Evolutionary conservation across 2,888 invertebrate species (phyloP), one percentile per base, ranked within the genome.

Genomic region (Scaptomyza caliginosa): DNA sequence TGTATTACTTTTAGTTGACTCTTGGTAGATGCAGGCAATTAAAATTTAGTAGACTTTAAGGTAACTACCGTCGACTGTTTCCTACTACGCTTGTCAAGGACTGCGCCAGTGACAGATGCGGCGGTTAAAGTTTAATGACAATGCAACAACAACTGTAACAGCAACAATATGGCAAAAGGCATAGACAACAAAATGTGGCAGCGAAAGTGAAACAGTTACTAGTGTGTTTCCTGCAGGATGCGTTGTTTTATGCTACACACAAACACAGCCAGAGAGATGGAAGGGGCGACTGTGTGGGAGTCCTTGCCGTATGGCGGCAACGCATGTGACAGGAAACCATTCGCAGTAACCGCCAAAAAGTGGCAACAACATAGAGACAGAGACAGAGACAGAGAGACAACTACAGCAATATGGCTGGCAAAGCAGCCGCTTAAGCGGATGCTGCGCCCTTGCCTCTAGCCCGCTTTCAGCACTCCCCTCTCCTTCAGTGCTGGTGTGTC

Each of bases 331-430:
- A 83, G 83, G 83, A 83, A 83, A 82, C 80, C 77, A 73, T 76
- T 81, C 81, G 64, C 85, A 60, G 75, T 67, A 68, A 85, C 83
- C 86, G 83, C 83, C 86, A 75, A 83, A 83, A 85, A 85, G 83
- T 72, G 83, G 86, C 83, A 85, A 82, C 79, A 77, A 46, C 67
- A 51, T 56, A 62, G 46, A 55, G 56, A 67, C 57, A 50, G 54
- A 67, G 45, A 58, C 64, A 67, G 55, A 58, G 63, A 71, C 70
- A 42, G 56, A 26, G 42, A 67, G 24, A 43, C 58, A 28, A 57
- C 74, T 32, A 54, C 74, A 45, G 58, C 77, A 72, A 49, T 50
- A 50, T 50, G 36, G 40, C 69, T 67, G 49, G 46, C 43, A 74
- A 19, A 24, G 74, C 59, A 48, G 66, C 56, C 70, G 74, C 52